Conservation (phyloP, 2,888 invertebrate genomes). For the Dichetophora obliterata region DNA sequence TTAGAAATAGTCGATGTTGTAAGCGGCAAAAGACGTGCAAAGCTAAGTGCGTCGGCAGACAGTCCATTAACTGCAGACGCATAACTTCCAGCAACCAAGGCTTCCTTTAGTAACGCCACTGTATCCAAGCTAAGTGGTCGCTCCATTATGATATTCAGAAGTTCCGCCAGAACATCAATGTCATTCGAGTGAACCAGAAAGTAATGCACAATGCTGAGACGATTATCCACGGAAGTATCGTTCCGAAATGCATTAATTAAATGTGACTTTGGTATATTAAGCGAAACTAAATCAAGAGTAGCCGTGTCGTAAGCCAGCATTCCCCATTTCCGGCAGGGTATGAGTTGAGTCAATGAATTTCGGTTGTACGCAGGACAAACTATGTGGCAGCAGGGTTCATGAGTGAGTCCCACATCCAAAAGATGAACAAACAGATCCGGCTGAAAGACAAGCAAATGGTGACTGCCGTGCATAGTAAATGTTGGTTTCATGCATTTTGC, state of each 20-base stretch:
- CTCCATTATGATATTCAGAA: constrained; percentile 75
- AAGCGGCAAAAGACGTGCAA: constrained; percentile 80
- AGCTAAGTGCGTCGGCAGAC: constrained; percentile 77
- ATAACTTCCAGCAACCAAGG: constrained; percentile 81
- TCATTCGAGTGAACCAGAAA: constrained; percentile 84
- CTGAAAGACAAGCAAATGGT: constrained; percentile 85
- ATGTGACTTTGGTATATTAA: constrained; percentile 77
- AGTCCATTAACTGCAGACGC: constrained; percentile 80
- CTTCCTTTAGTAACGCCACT: constrained; percentile 80
- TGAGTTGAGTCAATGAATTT: constrained; percentile 73
- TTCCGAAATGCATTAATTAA: constrained; percentile 79
- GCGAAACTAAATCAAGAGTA: constrained; percentile 79
- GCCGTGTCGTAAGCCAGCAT: constrained; percentile 73
- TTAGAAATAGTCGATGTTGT: constrained; percentile 72
- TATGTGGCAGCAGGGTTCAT: constrained; percentile 87
- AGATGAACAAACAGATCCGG: constrained; percentile 88
- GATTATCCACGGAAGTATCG: constrained; percentile 78
- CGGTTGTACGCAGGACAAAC: constrained; percentile 75
- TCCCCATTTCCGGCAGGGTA: constrained; percentile 72
- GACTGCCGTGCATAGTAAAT: constrained; percentile 81
- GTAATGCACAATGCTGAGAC: constrained; percentile 85
- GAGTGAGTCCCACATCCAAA: constrained; percentile 85
- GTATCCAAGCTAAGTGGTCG: constrained; percentile 75
- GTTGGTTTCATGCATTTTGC: constrained; percentile 83
- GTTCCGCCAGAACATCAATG: constrained; percentile 79